These are phyloP conservation scores for Silurus aristotelis DNA, from an alignment of 2,797 vertebrate genomes.

Conservation along the genomic window DNA sequence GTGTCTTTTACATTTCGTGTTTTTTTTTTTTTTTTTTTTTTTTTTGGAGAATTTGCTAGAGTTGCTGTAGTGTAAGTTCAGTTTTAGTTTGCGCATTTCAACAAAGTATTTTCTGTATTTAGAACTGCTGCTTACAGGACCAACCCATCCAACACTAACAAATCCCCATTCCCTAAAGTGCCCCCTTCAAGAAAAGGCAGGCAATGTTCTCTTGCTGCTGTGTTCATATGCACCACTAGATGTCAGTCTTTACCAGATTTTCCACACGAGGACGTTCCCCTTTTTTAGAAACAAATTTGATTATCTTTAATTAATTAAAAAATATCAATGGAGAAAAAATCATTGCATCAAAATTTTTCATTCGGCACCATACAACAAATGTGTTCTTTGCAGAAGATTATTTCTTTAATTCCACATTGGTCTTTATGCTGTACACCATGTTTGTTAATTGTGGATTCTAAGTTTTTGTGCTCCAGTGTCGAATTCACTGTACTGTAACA, in stretches of 20 bases:
- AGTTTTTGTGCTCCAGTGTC: neutral
- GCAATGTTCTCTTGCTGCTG: neutral
- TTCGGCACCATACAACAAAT: neutral
- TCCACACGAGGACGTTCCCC: neutral
- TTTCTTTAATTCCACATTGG: neutral
- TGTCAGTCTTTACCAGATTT: conserved; percentile 5
- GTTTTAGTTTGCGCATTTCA: too few species aligned
- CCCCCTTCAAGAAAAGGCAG: too few species aligned
- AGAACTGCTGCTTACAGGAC: neutral
- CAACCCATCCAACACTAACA: neutral
- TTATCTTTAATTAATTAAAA: neutral
- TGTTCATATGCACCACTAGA: neutral
- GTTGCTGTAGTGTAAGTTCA: too few species aligned
- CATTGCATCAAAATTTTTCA: neutral
- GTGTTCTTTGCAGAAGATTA: neutral
- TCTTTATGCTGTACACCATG: neutral
- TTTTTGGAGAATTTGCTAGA: too few species aligned
- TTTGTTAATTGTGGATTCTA: neutral
- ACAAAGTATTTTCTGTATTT: too few species aligned
- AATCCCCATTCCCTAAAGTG: too few species aligned
- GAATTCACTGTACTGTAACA: neutral
- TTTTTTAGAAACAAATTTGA: neutral
- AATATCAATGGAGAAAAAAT: neutral
- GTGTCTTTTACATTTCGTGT: neutral
- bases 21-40: neutral